Evolutionary conservation across 35 echinoderm and acorn worm species (phyloP).

Genomic region (Apostichopus californicus): DNA sequence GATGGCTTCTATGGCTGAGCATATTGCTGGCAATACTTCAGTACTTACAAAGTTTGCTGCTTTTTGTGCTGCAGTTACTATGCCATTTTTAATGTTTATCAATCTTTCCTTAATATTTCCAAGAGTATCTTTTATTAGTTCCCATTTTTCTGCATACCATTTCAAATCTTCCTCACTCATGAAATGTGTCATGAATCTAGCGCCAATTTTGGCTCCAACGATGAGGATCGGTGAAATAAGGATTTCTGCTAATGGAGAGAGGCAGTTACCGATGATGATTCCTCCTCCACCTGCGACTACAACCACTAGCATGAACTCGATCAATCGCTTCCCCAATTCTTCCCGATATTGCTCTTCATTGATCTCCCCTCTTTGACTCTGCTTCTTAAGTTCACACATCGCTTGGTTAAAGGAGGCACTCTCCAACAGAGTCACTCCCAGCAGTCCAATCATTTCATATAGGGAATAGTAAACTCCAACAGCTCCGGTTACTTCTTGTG

Average conservation of each 20-base stretch:
- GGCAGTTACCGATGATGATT: not conserved
- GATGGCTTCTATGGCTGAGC: not conserved
- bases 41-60: not conserved
- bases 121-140: not conserved
- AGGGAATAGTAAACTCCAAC: not conserved
- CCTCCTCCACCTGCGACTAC: conserved; percentile 10
- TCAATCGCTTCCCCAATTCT: conserved; percentile 6
- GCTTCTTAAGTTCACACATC: not conserved
- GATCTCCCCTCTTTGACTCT: not conserved
- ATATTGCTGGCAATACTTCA: not conserved
- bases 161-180: not conserved
- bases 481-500: not conserved
- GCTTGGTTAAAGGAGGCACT: not conserved
- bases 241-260: not conserved
- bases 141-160: not conserved
- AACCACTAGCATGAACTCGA: not conserved
- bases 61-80: not conserved
- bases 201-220: not conserved
- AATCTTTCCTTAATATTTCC: not conserved
- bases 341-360: not conserved
- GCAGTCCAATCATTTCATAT: conserved; percentile 4
- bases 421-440: not conserved
- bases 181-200: not conserved
- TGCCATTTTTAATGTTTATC: not conserved
- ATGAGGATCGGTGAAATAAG: not conserved